Base-by-base conservation (phyloP, 2,797 vertebrate genomes). In the Epinephelus awoara region DNA sequence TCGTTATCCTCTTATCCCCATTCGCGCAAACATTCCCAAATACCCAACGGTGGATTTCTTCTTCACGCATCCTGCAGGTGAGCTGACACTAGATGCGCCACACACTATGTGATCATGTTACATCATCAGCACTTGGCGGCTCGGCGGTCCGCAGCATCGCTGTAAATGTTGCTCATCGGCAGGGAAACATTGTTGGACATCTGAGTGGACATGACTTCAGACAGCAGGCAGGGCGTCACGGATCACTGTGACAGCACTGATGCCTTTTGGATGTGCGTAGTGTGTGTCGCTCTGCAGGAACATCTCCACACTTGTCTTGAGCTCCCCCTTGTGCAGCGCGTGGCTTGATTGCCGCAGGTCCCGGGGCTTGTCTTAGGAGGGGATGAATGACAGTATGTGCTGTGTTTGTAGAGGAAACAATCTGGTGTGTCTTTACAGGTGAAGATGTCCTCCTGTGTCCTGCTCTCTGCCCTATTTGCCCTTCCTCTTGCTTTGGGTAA, bases 401-500 rank as follows among this genome's bases (percentile, higher is more conserved):
- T 13, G 34, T 73, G 69, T 85, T 77, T 81, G 75, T 55, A 75
- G 54, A 66, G 80, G 12, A 81, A 73, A 75, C 40, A 59, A 15
- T 57, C 44, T 51, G 68, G 25, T 77, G 18, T 70, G 52, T 85
- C 50, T 72, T 51, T 17, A 18, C 79, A 86, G 85, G 77, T 72
- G 67, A 93, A 75, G 64, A 94, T 94, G 93, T 81, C 77, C 50
- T 21, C 46, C 49, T 76, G 42, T 62, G 75, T 83, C 27, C 59
- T 92, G 3, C n/a, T 93, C 55, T 56, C 72, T 44, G 56, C 81
- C 64, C 67, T 93, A 1, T 55, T 84, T 44, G 57, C 38, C 65
- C 66, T 92, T 29, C 84, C 81, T 40, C 38, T 89, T 7, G 50
- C 77, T 63, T 6, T 79, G 57, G 90, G 94, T 94, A 77, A 91